Conservation (phyloP, 2,888 invertebrate species). For the Drosophila lutescens region DNA sequence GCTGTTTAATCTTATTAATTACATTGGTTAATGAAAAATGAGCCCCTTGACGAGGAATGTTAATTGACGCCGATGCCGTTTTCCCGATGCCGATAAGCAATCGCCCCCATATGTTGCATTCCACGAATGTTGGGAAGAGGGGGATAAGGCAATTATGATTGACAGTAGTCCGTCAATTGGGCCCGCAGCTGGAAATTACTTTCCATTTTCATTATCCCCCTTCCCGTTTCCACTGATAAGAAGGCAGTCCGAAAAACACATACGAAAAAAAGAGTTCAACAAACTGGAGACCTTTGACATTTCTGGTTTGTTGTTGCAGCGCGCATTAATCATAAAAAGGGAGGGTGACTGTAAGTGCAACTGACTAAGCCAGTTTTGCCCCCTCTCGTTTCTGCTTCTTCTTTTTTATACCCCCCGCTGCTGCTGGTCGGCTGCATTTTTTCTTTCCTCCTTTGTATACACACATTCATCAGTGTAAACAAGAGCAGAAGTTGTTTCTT, state of each 20-base stretch:
- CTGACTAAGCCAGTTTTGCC: slow-evolving; percentile 41
- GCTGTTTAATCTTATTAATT: slow-evolving; percentile 79
- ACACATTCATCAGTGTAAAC: slow-evolving; percentile 60
- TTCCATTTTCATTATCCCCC: slow-evolving; percentile 62
- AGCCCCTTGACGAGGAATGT: slow-evolving; percentile 57
- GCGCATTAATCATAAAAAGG: slow-evolving; percentile 70
- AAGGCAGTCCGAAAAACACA: slow-evolving; percentile 22
- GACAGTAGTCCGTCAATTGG: slow-evolving; percentile 66
- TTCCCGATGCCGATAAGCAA: slow-evolving; percentile 45
- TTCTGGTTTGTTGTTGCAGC: slow-evolving; percentile 34
- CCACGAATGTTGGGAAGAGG: slow-evolving; percentile 1
- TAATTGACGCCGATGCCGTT: slow-evolving; percentile 59
- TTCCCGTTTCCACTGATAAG: slow-evolving; percentile 54
- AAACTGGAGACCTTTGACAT: slow-evolving; percentile 77
- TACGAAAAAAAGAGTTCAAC: slow-evolving; percentile 64
- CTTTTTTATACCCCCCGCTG: slow-evolving; percentile 7
- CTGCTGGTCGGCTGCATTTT: slow-evolving; percentile 36
- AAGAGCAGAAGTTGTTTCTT: slow-evolving; percentile 53
- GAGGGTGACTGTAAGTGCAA: slow-evolving; percentile 43
- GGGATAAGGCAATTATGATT: slow-evolving; percentile 71
- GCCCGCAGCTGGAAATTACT: slow-evolving; percentile 60
- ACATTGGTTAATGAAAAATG: slow-evolving; percentile 72
- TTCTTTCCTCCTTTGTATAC: slow-evolving; percentile 44
- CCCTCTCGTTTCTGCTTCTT: neutral
- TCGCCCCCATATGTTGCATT: slow-evolving; percentile 46